phyloP scores from a whole-genome alignment of 2,797 vertebrate genomes.

The Gila robusta region DNA sequence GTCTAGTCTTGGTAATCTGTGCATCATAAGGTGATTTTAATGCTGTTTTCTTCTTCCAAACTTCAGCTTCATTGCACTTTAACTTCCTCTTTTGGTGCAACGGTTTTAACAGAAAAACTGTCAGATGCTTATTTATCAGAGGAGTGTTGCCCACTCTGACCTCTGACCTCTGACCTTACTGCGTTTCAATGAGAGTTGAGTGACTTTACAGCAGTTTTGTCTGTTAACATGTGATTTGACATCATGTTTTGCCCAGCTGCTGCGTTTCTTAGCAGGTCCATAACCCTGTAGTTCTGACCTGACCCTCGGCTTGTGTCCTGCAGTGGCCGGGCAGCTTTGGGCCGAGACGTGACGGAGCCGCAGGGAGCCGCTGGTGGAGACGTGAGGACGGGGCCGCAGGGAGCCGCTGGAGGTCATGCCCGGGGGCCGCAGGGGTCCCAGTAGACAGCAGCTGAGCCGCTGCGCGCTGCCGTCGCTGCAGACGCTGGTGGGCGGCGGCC shows the following conservation, averaged over 20 bases:
- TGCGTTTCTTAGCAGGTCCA: neutral
- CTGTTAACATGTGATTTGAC: neutral
- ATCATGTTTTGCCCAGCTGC: neutral
- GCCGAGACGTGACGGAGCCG: conserved; percentile 76
- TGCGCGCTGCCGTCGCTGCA: conserved; percentile 96
- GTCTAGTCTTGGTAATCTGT: neutral
- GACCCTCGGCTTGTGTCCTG: neutral
- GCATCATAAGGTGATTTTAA: neutral
- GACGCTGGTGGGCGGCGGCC: conserved; percentile 92
- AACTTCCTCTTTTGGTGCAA: conserved; percentile 51
- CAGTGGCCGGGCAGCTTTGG: conserved; percentile 75
- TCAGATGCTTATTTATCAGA: neutral
- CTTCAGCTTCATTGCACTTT: neutral
- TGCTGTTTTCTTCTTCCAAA: neutral
- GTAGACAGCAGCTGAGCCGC: conserved; percentile 99
- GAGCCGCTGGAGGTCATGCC: conserved; percentile 91
- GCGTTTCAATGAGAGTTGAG: neutral
- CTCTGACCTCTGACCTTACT: conserved; percentile 8
- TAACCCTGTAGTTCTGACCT: neutral
- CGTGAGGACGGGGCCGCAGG: conserved; percentile 77
- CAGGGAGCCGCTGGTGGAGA: conserved; percentile 75
- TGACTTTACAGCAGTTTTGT: neutral
- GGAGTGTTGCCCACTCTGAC: neutral
- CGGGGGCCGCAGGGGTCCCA: conserved; percentile 99
- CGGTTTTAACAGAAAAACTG: neutral